Evolutionary conservation across 2,797 vertebrate species (phyloP).

Genomic region (Acomys russatus): DNA sequence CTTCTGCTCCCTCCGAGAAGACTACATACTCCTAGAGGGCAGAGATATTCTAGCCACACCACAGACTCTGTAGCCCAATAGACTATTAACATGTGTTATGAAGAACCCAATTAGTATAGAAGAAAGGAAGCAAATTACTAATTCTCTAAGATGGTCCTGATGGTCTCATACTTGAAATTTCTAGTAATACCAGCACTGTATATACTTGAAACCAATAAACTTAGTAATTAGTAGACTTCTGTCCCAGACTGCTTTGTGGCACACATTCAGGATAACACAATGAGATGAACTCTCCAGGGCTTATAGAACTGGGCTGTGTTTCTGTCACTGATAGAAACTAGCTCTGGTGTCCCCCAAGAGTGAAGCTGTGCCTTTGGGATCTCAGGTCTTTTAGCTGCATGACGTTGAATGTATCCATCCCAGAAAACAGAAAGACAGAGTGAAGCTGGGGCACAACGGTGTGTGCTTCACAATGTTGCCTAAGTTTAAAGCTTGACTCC

Average conservation of each 20-base stretch:
- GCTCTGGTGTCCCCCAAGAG: not conserved
- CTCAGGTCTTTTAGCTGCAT: not conserved
- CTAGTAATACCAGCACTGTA: not conserved
- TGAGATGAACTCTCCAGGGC: not conserved
- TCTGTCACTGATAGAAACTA: not conserved
- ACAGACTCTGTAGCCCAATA: not conserved
- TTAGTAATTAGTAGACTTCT: not conserved
- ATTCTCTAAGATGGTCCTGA: not conserved
- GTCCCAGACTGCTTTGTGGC: not conserved
- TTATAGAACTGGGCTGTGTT: not conserved
- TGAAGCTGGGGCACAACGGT: no score
- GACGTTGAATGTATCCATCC: not conserved
- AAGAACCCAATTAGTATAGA: not conserved
- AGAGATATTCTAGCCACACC: not conserved
- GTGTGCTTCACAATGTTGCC: not conserved
- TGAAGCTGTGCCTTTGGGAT: not conserved
- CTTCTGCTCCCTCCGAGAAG: not conserved
- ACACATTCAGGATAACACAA: not conserved
- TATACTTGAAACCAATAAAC: constrained; percentile 29
- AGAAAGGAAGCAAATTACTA: constrained; percentile 29
- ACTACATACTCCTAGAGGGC: not conserved
- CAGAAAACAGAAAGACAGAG: not conserved
- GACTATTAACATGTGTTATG: not conserved
- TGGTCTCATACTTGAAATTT: constrained; percentile 20
- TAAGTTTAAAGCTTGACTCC: not conserved